A percentile compares a stretch with the other conserved stretches of the same genome.
phyloP scores from a whole-genome alignment of 2,888 invertebrate species.

The Girardia tigrina region DNA sequence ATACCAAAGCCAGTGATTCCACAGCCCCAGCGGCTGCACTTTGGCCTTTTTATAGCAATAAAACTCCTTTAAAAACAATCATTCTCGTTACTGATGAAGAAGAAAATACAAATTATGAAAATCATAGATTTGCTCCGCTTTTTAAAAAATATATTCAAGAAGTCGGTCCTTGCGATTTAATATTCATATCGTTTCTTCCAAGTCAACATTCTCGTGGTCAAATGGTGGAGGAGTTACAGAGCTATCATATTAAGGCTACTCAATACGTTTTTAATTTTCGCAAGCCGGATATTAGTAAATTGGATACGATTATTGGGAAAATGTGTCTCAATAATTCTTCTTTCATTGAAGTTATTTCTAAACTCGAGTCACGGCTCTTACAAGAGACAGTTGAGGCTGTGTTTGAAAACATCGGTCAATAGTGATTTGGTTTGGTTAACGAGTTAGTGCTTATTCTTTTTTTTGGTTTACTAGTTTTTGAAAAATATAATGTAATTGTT shows the following conservation, averaged over 20 bases:
- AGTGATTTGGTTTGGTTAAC: too few species aligned
- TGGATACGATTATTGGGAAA: conserved; percentile 47
- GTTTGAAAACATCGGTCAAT: background rate
- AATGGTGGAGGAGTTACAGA: conserved; percentile 42
- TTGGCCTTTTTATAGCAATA: conserved; percentile 45
- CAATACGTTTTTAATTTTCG: conserved; percentile 43
- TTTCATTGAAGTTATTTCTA: background rate
- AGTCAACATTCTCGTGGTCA: conserved; percentile 43
- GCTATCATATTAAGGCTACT: conserved; percentile 40
- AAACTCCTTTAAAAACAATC: conserved; percentile 47
- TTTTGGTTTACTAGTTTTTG: too few species aligned
- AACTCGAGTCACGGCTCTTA: background rate
- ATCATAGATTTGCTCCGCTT: conserved; percentile 41
- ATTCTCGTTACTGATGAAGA: conserved; percentile 50
- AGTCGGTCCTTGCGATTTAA: conserved; percentile 46
- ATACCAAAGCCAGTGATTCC: conserved; percentile 41
- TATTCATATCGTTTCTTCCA: conserved; percentile 49
- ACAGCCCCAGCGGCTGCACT: conserved; percentile 48
- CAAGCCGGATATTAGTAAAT: conserved; percentile 48
- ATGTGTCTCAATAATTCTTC: conserved; percentile 37
- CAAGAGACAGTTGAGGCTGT: background rate
- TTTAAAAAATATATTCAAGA: conserved; percentile 46
- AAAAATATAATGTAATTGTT: too few species aligned
- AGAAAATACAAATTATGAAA: conserved; percentile 41
- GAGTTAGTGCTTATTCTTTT: too few species aligned